Conservation (phyloP, 2,113 vertebrate genomes). For the Eudyptes chrysolophus region DNA sequence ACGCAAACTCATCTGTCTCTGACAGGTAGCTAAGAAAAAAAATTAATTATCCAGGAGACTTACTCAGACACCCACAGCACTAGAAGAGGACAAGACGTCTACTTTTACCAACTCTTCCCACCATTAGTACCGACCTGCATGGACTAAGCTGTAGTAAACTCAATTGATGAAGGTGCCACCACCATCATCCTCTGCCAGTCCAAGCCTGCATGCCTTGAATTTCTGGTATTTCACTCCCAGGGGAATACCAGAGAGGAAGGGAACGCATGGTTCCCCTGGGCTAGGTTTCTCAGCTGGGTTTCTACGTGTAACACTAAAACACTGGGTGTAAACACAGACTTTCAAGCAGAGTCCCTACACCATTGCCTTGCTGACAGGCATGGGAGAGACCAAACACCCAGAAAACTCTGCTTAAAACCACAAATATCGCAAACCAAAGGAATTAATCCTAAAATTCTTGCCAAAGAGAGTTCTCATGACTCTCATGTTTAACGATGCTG, state of each 20-base stretch:
- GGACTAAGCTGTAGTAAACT: background rate
- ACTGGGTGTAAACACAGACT: background rate
- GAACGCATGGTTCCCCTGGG: accelerated
- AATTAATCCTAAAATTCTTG: background rate
- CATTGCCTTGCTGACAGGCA: background rate
- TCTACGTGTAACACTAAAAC: background rate
- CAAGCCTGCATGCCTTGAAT: background rate
- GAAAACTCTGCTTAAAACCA: background rate
- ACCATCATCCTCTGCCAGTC: background rate
- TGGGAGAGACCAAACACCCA: background rate
- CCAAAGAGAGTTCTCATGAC: background rate
- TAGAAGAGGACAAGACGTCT: background rate
- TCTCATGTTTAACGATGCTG: background rate
- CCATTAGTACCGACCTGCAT: background rate
- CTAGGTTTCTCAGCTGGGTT: background rate
- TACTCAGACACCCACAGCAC: background rate
- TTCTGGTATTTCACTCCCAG: background rate
- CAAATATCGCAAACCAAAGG: background rate
- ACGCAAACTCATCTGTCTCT: background rate
- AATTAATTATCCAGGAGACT: background rate
- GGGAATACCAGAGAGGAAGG: background rate
- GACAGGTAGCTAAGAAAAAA: background rate
- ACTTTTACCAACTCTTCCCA: background rate
- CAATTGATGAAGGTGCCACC: background rate
- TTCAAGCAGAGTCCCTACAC: background rate